A percentile compares a stretch with the other conserved stretches of the same genome.
phyloP scores from a whole-genome alignment of 53 echinoderm and acorn worm species.

The Henricia sp. region DNA sequence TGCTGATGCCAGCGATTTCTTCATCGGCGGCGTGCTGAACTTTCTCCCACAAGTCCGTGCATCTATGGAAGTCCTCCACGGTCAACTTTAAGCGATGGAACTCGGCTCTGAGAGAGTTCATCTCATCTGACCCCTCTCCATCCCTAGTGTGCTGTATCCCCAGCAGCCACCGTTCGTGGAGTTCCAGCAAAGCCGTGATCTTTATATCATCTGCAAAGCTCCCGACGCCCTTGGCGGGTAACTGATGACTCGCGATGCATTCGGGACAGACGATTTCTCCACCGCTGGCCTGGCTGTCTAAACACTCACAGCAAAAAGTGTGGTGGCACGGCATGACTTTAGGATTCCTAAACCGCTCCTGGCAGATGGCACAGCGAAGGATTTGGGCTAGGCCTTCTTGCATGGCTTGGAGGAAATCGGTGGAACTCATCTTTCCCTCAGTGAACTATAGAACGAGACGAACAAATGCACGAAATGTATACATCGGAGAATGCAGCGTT shows the following conservation, averaged over 20 bases:
- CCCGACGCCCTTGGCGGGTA: constrained; percentile 12
- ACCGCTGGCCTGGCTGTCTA: constrained; percentile 50
- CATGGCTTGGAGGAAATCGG: constrained; percentile 20
- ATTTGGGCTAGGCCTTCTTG: constrained; percentile 31
- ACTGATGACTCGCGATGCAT: constrained; percentile 44
- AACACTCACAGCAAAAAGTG: constrained; percentile 47
- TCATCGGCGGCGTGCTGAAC: constrained; percentile 43
- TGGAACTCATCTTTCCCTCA: constrained; percentile 22
- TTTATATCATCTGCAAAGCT: constrained; percentile 40
- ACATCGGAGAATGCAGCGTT: too few species aligned
- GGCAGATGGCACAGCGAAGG: constrained; percentile 48
- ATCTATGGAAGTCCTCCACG: constrained; percentile 49
- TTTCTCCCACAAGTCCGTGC: constrained; percentile 49
- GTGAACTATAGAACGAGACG: too few species aligned
- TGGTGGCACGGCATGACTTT: constrained; percentile 57
- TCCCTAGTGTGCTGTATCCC: neutral
- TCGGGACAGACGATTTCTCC: constrained; percentile 63
- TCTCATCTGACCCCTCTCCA: constrained; percentile 1
- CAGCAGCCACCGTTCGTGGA: constrained; percentile 28
- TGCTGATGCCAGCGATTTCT: constrained; percentile 14
- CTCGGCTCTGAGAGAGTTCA: constrained; percentile 26
- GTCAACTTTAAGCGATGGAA: constrained; percentile 17
- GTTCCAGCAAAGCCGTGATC: constrained; percentile 26
- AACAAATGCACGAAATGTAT: too few species aligned
- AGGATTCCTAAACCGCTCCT: constrained; percentile 22